Percentiles rank a stretch among this genome's conserved stretches.
Conservation (phyloP, 2,888 invertebrate genomes). For the Liposcelis brunnea region DNA sequence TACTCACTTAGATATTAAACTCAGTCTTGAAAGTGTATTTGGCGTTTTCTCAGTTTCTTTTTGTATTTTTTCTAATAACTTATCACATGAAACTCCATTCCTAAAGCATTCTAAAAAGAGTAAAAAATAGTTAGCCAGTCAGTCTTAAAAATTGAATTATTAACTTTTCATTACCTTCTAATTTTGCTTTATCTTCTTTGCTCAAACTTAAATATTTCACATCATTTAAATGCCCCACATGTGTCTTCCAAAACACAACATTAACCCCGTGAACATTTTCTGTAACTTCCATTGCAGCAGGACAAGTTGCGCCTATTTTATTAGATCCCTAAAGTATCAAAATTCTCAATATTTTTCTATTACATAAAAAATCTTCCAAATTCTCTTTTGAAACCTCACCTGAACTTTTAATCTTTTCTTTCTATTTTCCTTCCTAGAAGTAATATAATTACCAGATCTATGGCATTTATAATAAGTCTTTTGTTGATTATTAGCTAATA, state of each 20-base stretch:
- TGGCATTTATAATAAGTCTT: slow-evolving; percentile 7
- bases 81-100: neutral
- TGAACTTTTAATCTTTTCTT: neutral
- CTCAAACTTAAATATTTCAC: neutral
- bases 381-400: slow-evolving; percentile 1
- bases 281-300: slow-evolving; percentile 5
- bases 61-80: neutral
- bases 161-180: neutral
- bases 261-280: slow-evolving; percentile 2
- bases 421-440: neutral
- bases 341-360: too few relatives aligned
- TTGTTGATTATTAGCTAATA: slow-evolving; percentile 1
- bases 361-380: too few relatives aligned
- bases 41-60: neutral
- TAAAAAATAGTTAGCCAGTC: neutral
- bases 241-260: slow-evolving; percentile 4
- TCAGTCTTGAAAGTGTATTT: neutral
- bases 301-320: slow-evolving; percentile 6
- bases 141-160: neutral
- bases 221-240: neutral
- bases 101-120: neutral
- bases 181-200: neutral
- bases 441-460: neutral
- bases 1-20: too few relatives aligned
- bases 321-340: neutral